These are phyloP conservation scores for Morinoia aosen DNA, from an alignment of 2,888 invertebrate genomes.

Conservation along the genomic window DNA sequence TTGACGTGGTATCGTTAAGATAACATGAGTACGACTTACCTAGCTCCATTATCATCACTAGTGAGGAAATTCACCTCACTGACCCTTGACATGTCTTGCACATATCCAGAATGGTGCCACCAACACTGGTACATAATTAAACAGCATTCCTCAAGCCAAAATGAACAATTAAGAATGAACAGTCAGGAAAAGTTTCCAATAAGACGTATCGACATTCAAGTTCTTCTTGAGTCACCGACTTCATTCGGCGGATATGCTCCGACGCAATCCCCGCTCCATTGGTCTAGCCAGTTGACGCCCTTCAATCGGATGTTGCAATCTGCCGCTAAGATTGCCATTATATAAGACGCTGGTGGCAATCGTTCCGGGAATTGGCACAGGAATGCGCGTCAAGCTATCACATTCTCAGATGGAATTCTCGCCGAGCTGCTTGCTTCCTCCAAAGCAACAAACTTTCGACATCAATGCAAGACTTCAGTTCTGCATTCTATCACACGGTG, in stretches of 20 bases:
- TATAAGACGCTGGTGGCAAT: conserved; percentile 29
- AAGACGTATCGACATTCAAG: neutral
- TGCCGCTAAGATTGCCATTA: conserved; percentile 37
- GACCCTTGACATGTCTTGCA: neutral
- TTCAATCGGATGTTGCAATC: conserved; percentile 19
- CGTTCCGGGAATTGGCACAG: conserved; percentile 15
- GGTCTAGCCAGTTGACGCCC: neutral
- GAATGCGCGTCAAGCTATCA: conserved; percentile 27
- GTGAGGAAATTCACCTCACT: neutral
- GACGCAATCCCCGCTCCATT: conserved; percentile 19
- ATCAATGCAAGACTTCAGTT: neutral
- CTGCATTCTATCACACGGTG: neutral
- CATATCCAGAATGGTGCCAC: neutral
- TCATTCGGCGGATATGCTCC: neutral
- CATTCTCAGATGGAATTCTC: conserved; percentile 31
- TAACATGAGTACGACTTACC: no score
- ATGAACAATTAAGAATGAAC: neutral
- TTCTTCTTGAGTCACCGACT: neutral
- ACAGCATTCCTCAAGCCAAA: neutral
- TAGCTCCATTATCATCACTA: no score
- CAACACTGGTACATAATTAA: neutral
- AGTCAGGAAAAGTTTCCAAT: neutral
- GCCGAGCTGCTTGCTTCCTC: neutral
- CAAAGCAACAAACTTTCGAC: conserved; percentile 4
- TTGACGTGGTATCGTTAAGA: no score